Conservation (phyloP, 2,113 vertebrate species). For the Egretta garzetta region DNA sequence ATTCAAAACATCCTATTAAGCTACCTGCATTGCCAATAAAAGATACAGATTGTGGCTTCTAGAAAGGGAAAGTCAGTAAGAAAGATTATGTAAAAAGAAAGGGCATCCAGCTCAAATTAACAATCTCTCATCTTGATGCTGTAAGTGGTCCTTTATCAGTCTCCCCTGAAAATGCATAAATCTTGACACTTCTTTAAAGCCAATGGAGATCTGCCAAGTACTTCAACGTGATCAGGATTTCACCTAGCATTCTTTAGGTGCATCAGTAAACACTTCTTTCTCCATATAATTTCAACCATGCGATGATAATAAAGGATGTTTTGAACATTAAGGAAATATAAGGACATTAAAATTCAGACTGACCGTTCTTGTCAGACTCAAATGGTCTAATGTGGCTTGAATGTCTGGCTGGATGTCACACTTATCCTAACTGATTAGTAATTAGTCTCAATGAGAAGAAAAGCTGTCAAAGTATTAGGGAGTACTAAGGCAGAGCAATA, state of each 20-base stretch:
- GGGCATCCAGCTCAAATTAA: background rate
- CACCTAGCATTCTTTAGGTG: background rate
- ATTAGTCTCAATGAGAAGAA: background rate
- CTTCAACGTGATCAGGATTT: background rate
- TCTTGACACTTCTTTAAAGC: background rate
- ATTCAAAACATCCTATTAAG: background rate
- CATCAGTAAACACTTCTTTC: background rate
- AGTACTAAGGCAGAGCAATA: background rate
- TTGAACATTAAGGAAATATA: background rate
- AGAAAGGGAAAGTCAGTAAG: background rate
- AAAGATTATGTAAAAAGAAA: background rate
- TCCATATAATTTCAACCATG: background rate
- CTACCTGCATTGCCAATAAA: background rate
- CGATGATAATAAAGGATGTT: background rate
- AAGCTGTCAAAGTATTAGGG: background rate
- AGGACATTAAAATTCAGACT: conserved; percentile 37
- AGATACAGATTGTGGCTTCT: background rate
- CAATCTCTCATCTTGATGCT: background rate
- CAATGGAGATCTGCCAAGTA: background rate
- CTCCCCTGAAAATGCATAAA: background rate
- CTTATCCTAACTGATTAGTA: background rate
- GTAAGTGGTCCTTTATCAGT: background rate
- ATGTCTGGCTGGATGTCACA: background rate
- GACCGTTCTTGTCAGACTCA: background rate
- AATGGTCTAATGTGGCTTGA: background rate